phyloP scores from a whole-genome alignment of 2,113 vertebrate species.

The Ailuropoda melanoleuca region DNA sequence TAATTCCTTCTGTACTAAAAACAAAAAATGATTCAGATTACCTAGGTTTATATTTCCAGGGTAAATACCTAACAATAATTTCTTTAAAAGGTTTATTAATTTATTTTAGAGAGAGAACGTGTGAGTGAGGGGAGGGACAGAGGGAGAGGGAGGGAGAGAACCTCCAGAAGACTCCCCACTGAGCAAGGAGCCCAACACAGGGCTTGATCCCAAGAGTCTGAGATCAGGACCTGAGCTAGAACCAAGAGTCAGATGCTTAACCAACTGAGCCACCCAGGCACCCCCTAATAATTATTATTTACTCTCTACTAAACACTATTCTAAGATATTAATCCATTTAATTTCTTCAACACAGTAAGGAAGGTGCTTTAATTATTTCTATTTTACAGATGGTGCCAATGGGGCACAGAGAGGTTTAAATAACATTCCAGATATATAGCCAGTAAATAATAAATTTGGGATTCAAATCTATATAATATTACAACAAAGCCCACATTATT shows the following conservation, averaged over 20 bases:
- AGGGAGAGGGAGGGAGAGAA: background rate
- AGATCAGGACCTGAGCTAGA: background rate
- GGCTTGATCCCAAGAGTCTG: background rate
- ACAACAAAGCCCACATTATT: background rate
- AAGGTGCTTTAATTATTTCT: background rate
- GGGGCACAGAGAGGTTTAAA: background rate
- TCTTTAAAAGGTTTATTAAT: background rate
- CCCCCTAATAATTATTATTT: background rate
- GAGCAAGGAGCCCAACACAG: background rate
- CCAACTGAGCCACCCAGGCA: background rate
- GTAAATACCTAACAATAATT: background rate
- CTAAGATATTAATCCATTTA: slow-evolving; percentile 12
- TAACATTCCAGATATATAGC: background rate
- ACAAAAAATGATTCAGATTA: background rate
- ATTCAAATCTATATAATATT: background rate
- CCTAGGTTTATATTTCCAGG: background rate
- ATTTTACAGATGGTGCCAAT: background rate
- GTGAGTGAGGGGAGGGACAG: background rate
- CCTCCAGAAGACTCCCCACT: background rate
- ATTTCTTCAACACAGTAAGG: background rate
- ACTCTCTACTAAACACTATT: background rate
- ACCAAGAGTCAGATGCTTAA: background rate
- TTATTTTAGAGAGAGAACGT: background rate
- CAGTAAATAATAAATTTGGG: background rate
- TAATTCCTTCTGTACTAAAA: background rate